Conservation (phyloP, 2,113 vertebrate species). For the Pseudopipra pipra region DNA sequence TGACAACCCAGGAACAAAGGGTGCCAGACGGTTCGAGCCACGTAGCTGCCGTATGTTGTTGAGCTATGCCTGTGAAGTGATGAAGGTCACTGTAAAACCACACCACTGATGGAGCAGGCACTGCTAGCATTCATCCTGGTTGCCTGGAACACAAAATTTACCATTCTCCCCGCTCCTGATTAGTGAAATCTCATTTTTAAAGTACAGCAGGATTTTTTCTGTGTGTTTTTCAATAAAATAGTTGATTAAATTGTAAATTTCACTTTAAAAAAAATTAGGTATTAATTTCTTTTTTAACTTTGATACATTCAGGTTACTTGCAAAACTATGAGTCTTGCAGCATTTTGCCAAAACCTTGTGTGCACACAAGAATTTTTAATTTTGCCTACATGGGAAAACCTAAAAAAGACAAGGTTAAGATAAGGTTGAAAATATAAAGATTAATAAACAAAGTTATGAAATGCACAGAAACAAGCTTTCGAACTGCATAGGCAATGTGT, state of each 20-base stretch:
- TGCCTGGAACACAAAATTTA: not conserved
- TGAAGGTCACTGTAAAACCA: not conserved
- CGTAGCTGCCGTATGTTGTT: accelerated
- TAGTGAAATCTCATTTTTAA: not conserved
- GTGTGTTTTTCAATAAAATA: not conserved
- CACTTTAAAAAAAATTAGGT: not conserved
- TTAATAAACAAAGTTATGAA: not conserved
- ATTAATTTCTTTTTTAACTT: not conserved
- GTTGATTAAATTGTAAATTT: not conserved
- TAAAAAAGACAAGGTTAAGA: not conserved
- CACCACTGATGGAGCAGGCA: not conserved
- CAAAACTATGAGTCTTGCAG: not conserved
- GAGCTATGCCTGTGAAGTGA: accelerated
- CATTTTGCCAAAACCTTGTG: not conserved
- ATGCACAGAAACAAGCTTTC: not conserved
- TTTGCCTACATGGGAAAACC: not conserved
- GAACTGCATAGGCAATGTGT: accelerated
- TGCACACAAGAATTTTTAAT: not conserved
- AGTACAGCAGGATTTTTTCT: not conserved
- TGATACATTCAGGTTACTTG: not conserved
- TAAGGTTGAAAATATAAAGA: not conserved
- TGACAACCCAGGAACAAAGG: not conserved
- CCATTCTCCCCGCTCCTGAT: not conserved
- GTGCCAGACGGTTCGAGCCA: not conserved
- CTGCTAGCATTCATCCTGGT: not conserved